Evolutionary conservation across 1,140 invertebrate species (phyloP).

Genomic region (Wasmannia auropunctata): DNA sequence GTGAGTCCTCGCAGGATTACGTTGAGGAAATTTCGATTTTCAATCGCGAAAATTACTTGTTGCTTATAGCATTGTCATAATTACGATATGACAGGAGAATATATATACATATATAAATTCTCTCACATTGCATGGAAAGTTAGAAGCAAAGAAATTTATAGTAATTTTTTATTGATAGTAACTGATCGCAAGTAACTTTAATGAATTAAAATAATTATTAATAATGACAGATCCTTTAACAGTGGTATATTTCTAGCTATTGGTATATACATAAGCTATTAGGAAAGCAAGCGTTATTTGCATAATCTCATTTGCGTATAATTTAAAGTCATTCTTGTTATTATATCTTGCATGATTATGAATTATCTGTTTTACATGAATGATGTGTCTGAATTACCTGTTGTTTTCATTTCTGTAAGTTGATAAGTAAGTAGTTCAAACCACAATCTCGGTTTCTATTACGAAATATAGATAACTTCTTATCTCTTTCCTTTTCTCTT

Average conservation of each 20-base stretch:
- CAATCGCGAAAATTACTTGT: neutral
- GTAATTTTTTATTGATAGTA: too few species aligned
- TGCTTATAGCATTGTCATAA: neutral
- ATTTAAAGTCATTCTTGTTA: neutral
- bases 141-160: neutral
- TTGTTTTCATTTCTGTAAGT: neutral
- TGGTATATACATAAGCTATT: neutral
- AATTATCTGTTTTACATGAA: neutral
- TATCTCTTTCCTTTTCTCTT: neutral
- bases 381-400: neutral
- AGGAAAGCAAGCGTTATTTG: neutral
- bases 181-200: neutral
- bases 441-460: neutral
- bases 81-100: neutral
- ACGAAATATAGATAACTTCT: neutral
- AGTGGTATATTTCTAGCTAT: neutral
- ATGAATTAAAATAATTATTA: neutral
- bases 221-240: neutral
- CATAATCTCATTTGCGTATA: neutral
- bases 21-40: neutral
- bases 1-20: constrained; percentile 77
- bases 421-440: neutral
- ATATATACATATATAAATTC: neutral
- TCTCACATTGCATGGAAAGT: neutral
- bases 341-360: neutral